Base-by-base conservation (phyloP, 2,888 invertebrate genomes). In the Isoperla grammatica region DNA sequence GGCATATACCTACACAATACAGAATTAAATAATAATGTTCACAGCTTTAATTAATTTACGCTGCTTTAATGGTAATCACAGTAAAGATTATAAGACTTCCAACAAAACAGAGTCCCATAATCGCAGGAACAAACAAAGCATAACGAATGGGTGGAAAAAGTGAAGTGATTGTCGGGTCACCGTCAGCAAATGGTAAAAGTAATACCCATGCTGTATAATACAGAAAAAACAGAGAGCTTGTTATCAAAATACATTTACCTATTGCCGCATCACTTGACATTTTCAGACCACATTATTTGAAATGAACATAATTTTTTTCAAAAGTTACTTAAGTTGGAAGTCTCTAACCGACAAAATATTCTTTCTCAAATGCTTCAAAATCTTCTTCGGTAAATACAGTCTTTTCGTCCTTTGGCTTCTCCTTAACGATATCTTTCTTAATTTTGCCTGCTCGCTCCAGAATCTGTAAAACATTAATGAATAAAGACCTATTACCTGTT, bases 331-430 rank as follows among this genome's bases (percentile, higher is more conserved):
- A 5, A 15, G 5, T 8, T 29, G 29, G 29, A 6, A 29, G 42
- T 17, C 42, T n/a, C 46, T 60, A 67, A 60, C 65, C 65, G 56
- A 78, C 80, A 71, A 81, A 78, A 67, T 84, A 83, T 71, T 86
- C 83, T 53, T 77, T 75, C 71, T 86, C 85, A 71, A 87, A 87
- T 62, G 80, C 80, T 61, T 79, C 75, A 67, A 86, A 85, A 53
- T 85, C 83, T 69, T 86, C 86, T 68, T 85, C 83, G 0, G 87
- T 85, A 70, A 89, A 88, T 13, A 79, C 84, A 0, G 86, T 83
- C 59, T 78, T 76, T 65, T 81, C 74, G 49, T 37, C 50, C 56
- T 55, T 43, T 19, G 35, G 15, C 43, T 59, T 56, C 43, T 55
- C 13, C 45, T 20, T 17, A 23, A 23, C 12, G 23, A 56, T 22